These are phyloP conservation scores for Ibidorhyncha struthersii DNA, from an alignment of 2,113 vertebrate species.

Conservation along the genomic window DNA sequence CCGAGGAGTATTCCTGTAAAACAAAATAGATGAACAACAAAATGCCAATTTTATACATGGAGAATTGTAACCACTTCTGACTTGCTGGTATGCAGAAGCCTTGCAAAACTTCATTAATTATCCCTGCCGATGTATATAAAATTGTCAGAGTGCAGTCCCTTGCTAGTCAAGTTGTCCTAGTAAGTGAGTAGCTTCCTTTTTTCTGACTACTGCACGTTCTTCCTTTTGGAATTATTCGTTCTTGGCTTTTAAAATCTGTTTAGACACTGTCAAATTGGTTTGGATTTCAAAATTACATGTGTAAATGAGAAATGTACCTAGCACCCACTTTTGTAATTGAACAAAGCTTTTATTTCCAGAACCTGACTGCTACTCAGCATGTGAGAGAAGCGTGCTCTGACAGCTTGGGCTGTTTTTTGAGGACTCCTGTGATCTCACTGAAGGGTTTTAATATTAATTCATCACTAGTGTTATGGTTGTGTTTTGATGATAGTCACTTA, in stretches of 20 bases:
- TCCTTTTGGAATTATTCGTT: background rate
- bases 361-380: constrained; percentile 10
- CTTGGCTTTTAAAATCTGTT: background rate
- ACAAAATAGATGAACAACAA: background rate
- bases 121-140: background rate
- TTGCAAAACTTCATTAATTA: background rate
- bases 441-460: constrained; percentile 63
- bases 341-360: constrained; percentile 48
- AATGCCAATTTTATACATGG: fast-evolving
- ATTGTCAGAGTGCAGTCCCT: background rate
- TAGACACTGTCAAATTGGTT: constrained; percentile 16
- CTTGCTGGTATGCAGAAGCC: fast-evolving
- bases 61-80: background rate
- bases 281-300: constrained; percentile 36
- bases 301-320: constrained; percentile 34
- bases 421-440: constrained; percentile 55
- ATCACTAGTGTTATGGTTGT: constrained; percentile 49
- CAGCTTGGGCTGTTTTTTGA: constrained; percentile 46
- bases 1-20: background rate
- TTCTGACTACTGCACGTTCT: background rate
- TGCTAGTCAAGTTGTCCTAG: background rate
- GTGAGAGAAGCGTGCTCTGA: constrained; percentile 39
- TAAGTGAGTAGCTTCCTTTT: background rate
- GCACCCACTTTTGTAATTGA: constrained; percentile 17
- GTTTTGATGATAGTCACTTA: constrained; percentile 70